Base-by-base conservation (phyloP, 2,888 invertebrate genomes). In the Epsilonema sp. region DNA sequence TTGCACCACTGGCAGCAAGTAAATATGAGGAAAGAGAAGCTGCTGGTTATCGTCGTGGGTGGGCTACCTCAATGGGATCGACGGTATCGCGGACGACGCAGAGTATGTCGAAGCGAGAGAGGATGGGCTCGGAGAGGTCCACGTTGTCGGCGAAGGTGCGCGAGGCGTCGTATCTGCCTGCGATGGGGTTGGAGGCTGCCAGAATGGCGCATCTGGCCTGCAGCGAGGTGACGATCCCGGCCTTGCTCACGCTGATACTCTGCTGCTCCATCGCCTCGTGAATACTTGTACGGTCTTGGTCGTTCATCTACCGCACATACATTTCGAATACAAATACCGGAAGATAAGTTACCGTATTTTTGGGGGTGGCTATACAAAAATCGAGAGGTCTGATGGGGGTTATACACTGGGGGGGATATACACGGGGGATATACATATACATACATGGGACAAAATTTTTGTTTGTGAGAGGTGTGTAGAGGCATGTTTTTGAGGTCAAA, bases 201-300 rank as follows among this genome's bases (percentile, higher is more conserved):
- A 99, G 85, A 42, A 99, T 82, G 1, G 90, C 83, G 70, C 97
- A 99, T 11, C 47, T 47, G 1, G 97, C 97, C 64, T 94, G 90
- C 5, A 99, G 73, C 0, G 92, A 90, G 0, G 97, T 89, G 16
- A 97, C 90, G 56, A 97, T 97, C 51, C 97, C 97, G 1, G 94
- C 97, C 70, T 97, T 94, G 1, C 92, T 92, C 56, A 99, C 85
- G 0, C 92, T 92, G 60, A 99, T 99, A 47, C 85, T 86, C 70
- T 99, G 97, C 62, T 99, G 97, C 67, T 99, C 97, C 97, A 99
- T 99, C 2, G 97, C 97, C 69, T 99, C 97, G 67, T 97, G 94
- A 55, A 97, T 97, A 47, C 89, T 89, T 0, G 94, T 97, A 45
- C 94, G 74, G 70, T 97, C 94, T 63, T 82, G 81, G 67, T 97